Evolutionary conservation across 1,140 invertebrate genomes (phyloP), one percentile per base, ranked within the genome.

Genomic region (Drosophila ambigua): DNA sequence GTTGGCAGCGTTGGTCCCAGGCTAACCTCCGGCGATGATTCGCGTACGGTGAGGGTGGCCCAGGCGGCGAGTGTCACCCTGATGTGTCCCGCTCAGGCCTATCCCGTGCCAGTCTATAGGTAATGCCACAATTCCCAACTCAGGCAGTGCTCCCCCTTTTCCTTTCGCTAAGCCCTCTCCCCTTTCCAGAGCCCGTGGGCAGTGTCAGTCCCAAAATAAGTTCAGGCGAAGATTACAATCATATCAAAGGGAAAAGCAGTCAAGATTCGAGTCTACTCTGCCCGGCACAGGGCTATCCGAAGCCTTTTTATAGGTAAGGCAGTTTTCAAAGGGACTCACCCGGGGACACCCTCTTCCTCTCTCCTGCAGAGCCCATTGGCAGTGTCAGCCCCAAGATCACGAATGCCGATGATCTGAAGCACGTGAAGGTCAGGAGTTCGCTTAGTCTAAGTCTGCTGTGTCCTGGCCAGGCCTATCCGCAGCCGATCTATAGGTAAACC

Each of bases 391-490:
- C 95, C 46, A 95, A 94, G 92, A 93, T 95, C 46, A 93, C 87
- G 15, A 87, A 93, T 50, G 93, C 93, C 15, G 93, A 94, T 49
- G 93, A 93, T 23, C 60, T 58, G 9, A 71, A 80, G 66, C 65
- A 95, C 75, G 76, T 77, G 8, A 77, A 65, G 13, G 91, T 93
- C n/a, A 87, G 87, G 11, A 72, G 91, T 46, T 89, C 90, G 23
- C 90, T 6, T 5, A 71, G 67, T n/a, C n/a, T 94, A 41, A 94
- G 92, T 16, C 91, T 96, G 41, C 92, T 96, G 7, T 96, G 95
- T 88, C 95, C 95, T 81, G 95, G 95, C 50, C 96, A 96, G 92
- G 95, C 94, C 20, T 96, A 93, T 92, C 96, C 96, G 60, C 93
- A 94, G 79, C 93, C 94, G 43, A 87, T 94, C 62, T 94, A 93